Evolutionary conservation across 1,140 invertebrate genomes (phyloP).

Genomic region (Armadillidium nasatum): DNA sequence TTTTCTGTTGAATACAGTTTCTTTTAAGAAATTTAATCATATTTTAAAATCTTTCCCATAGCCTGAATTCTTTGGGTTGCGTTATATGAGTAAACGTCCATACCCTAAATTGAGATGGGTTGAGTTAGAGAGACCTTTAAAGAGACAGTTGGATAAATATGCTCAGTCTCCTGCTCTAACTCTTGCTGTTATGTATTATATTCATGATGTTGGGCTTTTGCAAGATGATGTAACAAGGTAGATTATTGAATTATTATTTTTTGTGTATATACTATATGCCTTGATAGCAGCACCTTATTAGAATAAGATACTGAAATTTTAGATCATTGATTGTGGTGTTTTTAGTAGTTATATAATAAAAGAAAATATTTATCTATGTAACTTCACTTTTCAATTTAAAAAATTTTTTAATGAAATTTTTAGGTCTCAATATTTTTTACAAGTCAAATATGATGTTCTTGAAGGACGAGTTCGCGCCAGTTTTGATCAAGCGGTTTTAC

Average conservation of each 20-base stretch:
- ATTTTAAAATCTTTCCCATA: slow-evolving; percentile 45
- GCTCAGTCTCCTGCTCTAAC: slow-evolving; percentile 73
- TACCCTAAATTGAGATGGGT: slow-evolving; percentile 66
- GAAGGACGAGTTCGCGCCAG: slow-evolving; percentile 84
- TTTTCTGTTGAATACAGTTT: no score
- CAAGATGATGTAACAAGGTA: slow-evolving; percentile 71
- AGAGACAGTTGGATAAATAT: slow-evolving; percentile 88
- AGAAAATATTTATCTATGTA: no score
- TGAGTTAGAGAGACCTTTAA: slow-evolving; percentile 84
- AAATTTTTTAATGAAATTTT: slow-evolving; percentile 36
- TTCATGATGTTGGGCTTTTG: slow-evolving; percentile 74
- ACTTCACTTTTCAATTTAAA: no score
- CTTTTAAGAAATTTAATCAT: no score
- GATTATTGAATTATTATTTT: neutral
- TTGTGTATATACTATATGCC: no score
- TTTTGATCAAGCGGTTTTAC: slow-evolving; percentile 76
- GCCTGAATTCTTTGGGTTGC: slow-evolving; percentile 81
- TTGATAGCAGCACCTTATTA: no score
- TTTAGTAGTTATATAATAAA: no score
- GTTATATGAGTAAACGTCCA: slow-evolving; percentile 60
- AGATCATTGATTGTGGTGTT: no score
- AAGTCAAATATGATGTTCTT: slow-evolving; percentile 88
- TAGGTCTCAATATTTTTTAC: slow-evolving; percentile 92
- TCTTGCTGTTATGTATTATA: slow-evolving; percentile 88
- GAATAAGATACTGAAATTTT: no score